A percentile compares a stretch with the other conserved stretches of the same genome.
phyloP scores from a whole-genome alignment of 2,888 invertebrate species.

The Leptothorax acervorum region DNA sequence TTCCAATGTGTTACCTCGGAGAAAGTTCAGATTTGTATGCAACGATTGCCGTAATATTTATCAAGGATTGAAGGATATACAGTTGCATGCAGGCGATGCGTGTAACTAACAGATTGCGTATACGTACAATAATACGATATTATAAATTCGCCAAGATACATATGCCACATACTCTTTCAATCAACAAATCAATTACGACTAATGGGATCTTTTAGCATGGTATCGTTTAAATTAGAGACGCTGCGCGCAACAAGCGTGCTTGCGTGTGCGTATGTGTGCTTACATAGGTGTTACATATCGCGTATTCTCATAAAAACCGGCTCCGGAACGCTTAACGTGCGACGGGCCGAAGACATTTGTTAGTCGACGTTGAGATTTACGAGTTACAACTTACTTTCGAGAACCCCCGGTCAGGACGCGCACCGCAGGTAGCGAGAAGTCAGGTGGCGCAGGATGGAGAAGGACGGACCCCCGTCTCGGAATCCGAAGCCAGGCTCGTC shows the following conservation, averaged over 20 bases:
- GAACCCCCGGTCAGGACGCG: slow-evolving; percentile 43
- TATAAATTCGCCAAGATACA: slow-evolving; percentile 16
- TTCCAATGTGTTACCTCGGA: slow-evolving; percentile 45
- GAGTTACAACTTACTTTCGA: slow-evolving; percentile 75
- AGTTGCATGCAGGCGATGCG: slow-evolving; percentile 24
- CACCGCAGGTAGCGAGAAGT: slow-evolving; percentile 67
- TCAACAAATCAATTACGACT: slow-evolving; percentile 29
- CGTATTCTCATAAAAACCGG: slow-evolving; percentile 69
- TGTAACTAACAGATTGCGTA: neutral
- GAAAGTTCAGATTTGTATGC: slow-evolving; percentile 50
- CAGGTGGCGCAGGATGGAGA: slow-evolving; percentile 26
- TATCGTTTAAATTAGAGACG: slow-evolving; percentile 22
- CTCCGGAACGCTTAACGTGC: slow-evolving; percentile 66
- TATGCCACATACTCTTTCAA: neutral
- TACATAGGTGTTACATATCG: slow-evolving; percentile 18
- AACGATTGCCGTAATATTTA: slow-evolving; percentile 31
- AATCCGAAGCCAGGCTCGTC: neutral
- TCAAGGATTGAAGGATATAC: slow-evolving; percentile 10
- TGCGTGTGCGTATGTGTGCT: too few species aligned
- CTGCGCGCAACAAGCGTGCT: neutral
- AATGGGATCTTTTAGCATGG: slow-evolving; percentile 3
- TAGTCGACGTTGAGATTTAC: slow-evolving; percentile 70
- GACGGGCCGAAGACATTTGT: slow-evolving; percentile 73
- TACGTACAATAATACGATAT: slow-evolving; percentile 7
- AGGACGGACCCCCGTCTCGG: neutral